Evolutionary conservation across 2,113 vertebrate genomes (phyloP).

Genomic region (Pongo pygmaeus): DNA sequence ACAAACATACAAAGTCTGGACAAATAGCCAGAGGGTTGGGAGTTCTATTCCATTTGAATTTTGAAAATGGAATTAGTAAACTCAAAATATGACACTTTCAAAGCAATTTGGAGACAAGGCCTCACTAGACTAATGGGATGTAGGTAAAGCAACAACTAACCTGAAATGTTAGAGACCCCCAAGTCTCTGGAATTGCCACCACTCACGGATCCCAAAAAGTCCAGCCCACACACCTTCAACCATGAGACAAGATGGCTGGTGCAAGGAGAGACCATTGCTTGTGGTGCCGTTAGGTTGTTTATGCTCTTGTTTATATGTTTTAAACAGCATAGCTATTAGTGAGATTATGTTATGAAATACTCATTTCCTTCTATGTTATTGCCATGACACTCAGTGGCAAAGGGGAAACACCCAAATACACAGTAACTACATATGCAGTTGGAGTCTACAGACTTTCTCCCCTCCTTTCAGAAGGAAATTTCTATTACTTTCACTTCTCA

Average conservation of each 20-base stretch:
- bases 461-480: background rate
- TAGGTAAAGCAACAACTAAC: slow-evolving; percentile 41
- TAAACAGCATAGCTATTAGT: background rate
- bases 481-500: slow-evolving; percentile 4
- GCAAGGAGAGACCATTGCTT: background rate
- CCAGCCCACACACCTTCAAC: background rate
- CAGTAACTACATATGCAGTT: background rate
- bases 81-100: slow-evolving; percentile 71
- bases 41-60: slow-evolving; percentile 60
- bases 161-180: background rate
- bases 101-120: slow-evolving; percentile 48
- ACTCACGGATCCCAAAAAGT: background rate
- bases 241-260: fast-evolving
- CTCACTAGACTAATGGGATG: slow-evolving; percentile 25
- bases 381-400: background rate
- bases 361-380: background rate
- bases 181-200: background rate
- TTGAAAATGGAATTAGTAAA: slow-evolving; percentile 77
- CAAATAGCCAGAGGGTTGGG: background rate
- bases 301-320: background rate
- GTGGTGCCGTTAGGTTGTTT: background rate
- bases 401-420: background rate
- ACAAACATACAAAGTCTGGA: slow-evolving; percentile 39
- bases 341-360: background rate
- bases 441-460: background rate